Evolutionary conservation across 2,888 invertebrate genomes (phyloP).

Genomic region (Melinaea marsaeus): DNA sequence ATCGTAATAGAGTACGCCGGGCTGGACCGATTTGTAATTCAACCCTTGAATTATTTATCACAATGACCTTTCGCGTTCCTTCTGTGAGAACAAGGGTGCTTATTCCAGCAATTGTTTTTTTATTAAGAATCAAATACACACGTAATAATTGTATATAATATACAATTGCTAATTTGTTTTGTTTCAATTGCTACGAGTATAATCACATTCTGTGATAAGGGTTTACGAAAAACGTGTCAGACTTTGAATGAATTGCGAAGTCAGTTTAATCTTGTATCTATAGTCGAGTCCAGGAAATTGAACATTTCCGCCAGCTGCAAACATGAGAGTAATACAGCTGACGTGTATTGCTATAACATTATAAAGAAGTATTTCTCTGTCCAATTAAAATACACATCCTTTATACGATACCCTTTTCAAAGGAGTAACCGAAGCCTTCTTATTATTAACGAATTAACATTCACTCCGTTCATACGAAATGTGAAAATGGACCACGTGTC

Average conservation of each 20-base stretch:
- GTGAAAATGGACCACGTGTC: constrained; percentile 55
- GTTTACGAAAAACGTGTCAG: no score
- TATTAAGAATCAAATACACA: not conserved
- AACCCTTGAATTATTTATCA: constrained; percentile 34
- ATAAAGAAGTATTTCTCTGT: not conserved
- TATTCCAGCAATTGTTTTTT: not conserved
- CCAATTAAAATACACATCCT: constrained; percentile 26
- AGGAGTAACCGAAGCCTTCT: constrained; percentile 28
- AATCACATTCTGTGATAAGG: no score
- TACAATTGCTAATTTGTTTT: no score
- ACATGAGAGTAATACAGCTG: no score
- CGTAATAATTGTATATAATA: no score
- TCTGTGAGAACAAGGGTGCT: constrained; percentile 21
- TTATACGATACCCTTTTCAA: constrained; percentile 29
- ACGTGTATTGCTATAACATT: not conserved
- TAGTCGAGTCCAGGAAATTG: no score
- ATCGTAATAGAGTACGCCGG: constrained; percentile 17
- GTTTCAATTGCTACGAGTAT: no score
- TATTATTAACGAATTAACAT: constrained; percentile 28
- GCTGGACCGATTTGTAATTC: constrained; percentile 26
- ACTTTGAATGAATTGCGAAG: no score
- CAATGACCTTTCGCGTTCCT: constrained; percentile 56
- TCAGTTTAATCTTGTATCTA: no score
- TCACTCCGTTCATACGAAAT: constrained; percentile 45
- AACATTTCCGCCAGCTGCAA: no score